A percentile compares a stretch with the other conserved stretches of the same genome.
Conservation (phyloP, 2,113 vertebrate species). For the Poeciliopsis turrubarensis region DNA sequence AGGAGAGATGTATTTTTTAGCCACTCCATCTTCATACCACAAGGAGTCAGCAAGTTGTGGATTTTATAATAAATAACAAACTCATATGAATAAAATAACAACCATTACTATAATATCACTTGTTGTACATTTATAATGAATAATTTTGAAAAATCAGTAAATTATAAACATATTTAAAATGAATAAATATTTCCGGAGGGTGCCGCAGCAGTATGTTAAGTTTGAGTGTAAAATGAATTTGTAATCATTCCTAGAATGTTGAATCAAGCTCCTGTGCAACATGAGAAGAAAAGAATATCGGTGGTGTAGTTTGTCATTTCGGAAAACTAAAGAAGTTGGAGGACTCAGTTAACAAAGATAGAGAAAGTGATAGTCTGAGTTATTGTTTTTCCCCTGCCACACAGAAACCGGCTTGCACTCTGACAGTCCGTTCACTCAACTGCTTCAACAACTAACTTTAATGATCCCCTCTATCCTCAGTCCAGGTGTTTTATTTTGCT, state of each 20-base stretch:
- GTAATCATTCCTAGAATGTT: background rate
- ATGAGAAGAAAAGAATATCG: background rate
- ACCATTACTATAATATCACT: background rate
- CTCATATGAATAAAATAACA: background rate
- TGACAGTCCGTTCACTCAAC: background rate
- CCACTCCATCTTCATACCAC: background rate
- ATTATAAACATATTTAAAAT: background rate
- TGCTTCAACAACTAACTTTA: background rate
- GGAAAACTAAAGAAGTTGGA: background rate
- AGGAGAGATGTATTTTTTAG: background rate
- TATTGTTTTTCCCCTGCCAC: conserved; percentile 9
- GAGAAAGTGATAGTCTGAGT: background rate
- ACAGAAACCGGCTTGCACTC: background rate
- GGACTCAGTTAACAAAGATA: background rate
- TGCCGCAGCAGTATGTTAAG: background rate
- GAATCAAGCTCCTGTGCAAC: background rate
- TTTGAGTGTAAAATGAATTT: background rate
- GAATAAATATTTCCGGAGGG: background rate
- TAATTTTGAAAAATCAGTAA: too few relatives aligned
- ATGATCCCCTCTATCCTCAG: background rate
- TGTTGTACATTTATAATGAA: too few relatives aligned
- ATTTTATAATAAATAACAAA: background rate
- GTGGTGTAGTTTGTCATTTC: conserved; percentile 1
- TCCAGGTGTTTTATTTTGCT: background rate
- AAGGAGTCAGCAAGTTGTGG: background rate